Percentiles rank a stretch among this genome's conserved stretches.
Conservation (phyloP, 2,797 vertebrate species). For the Mormyrops attenuatus region DNA sequence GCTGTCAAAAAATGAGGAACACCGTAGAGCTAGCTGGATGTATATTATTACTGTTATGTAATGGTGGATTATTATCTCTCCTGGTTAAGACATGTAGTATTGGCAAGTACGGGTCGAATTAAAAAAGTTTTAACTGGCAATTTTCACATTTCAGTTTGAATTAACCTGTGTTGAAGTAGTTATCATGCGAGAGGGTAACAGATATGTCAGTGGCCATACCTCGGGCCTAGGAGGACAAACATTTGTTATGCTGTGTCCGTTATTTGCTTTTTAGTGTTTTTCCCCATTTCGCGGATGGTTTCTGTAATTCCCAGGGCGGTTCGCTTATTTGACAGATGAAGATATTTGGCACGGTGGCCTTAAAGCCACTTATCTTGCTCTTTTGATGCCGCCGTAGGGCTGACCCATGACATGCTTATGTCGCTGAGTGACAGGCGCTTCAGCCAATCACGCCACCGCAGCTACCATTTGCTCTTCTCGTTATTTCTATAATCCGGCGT, state of each 20-base stretch:
- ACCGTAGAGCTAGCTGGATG: not conserved
- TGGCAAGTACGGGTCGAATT: not conserved
- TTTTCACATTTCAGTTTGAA: not conserved
- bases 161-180: not conserved
- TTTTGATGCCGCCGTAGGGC: conserved; percentile 42
- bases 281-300: conserved; percentile 1
- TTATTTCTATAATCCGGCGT: conserved; percentile 40
- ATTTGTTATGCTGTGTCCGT: not conserved
- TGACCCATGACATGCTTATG: conserved; percentile 32
- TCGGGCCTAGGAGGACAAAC: not conserved
- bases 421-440: conserved; percentile 45
- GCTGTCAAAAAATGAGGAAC: not conserved
- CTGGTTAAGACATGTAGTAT: not conserved
- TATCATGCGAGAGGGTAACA: conserved; percentile 11
- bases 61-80: not conserved
- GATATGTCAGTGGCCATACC: conserved; percentile 23
- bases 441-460: conserved; percentile 49
- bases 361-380: conserved; percentile 41
- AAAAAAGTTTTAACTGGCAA: not conserved
- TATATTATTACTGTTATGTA: conserved; percentile 3
- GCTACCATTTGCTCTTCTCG: conserved; percentile 59
- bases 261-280: conserved; percentile 10
- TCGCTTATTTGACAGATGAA: conserved; percentile 29
- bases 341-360: conserved; percentile 13
- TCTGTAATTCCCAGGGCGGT: conserved; percentile 42